These are phyloP conservation scores for Gasterosteus aculeatus DNA, from an alignment of 2,113 vertebrate genomes.

Conservation along the genomic window DNA sequence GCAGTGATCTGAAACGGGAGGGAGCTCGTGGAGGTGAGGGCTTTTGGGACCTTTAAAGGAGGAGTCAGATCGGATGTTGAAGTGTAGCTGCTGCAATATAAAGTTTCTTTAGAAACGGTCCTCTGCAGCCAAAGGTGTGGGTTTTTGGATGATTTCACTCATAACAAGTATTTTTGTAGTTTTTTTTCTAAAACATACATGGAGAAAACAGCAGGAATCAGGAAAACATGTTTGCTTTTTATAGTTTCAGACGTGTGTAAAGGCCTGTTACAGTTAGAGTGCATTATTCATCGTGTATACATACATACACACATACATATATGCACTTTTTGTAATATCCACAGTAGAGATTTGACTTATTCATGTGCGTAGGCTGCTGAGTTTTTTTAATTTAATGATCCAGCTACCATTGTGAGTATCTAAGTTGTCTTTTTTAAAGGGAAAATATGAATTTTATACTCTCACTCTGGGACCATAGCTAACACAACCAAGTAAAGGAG, in stretches of 20 bases:
- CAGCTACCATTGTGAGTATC: not conserved
- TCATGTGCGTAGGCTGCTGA: not conserved
- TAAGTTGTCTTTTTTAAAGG: not conserved
- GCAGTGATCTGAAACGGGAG: slow-evolving; percentile 63
- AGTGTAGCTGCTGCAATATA: slow-evolving; percentile 14
- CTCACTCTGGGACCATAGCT: not conserved
- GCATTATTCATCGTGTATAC: not conserved
- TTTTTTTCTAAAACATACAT: not conserved
- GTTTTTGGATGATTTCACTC: not conserved
- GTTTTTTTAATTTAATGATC: not conserved
- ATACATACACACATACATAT: not conserved
- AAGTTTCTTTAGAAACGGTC: not conserved
- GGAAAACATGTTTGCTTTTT: not conserved
- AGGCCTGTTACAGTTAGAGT: not conserved
- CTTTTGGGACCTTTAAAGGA: slow-evolving; percentile 35
- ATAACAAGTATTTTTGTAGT: not conserved
- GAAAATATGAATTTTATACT: not conserved
- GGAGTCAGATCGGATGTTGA: slow-evolving; percentile 22
- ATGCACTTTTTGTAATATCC: not conserved
- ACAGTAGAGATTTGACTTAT: not conserved
- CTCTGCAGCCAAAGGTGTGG: not conserved
- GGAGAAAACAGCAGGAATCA: not conserved
- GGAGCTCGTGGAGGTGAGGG: slow-evolving; percentile 32
- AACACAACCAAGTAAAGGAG: not conserved
- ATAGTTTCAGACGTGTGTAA: not conserved